Evolutionary conservation across 2,797 vertebrate species (phyloP).

Genomic region (Aldrovandia affinis): DNA sequence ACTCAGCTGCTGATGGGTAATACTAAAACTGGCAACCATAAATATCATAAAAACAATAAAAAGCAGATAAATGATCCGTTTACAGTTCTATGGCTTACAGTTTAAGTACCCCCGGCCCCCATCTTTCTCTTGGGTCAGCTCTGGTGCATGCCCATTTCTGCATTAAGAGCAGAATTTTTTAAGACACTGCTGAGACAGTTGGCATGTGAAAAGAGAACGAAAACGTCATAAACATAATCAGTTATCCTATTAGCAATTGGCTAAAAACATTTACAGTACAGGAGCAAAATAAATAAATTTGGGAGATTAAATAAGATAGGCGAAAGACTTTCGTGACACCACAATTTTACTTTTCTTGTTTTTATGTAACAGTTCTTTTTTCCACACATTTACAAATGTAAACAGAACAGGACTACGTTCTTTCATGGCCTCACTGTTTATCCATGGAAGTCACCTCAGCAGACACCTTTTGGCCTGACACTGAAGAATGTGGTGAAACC

Average conservation of each 20-base stretch:
- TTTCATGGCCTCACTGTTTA: neutral
- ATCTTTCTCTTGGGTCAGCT: neutral
- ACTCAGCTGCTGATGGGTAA: neutral
- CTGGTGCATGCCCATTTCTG: neutral
- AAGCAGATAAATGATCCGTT: neutral
- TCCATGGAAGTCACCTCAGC: neutral
- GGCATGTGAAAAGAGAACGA: neutral
- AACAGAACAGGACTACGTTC: neutral
- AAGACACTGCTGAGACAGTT: neutral
- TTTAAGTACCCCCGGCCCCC: too few relatives aligned
- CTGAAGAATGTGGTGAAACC: neutral
- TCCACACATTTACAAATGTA: conserved; percentile 15
- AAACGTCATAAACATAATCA: neutral
- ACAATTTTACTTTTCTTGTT: neutral
- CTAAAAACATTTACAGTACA: neutral
- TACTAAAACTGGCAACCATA: neutral
- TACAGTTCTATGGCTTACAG: neutral
- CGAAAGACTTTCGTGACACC: neutral
- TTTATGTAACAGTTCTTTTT: conserved; percentile 1
- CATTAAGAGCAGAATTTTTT: neutral
- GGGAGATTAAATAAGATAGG: neutral
- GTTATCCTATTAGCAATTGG: neutral
- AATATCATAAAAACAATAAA: neutral
- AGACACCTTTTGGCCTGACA: neutral
- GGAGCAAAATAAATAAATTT: neutral